Percentiles rank a stretch among this genome's conserved stretches.
These are phyloP conservation scores for Philopotamus ludificatus DNA, from an alignment of 1,140 invertebrate species.

Conservation along the genomic window DNA sequence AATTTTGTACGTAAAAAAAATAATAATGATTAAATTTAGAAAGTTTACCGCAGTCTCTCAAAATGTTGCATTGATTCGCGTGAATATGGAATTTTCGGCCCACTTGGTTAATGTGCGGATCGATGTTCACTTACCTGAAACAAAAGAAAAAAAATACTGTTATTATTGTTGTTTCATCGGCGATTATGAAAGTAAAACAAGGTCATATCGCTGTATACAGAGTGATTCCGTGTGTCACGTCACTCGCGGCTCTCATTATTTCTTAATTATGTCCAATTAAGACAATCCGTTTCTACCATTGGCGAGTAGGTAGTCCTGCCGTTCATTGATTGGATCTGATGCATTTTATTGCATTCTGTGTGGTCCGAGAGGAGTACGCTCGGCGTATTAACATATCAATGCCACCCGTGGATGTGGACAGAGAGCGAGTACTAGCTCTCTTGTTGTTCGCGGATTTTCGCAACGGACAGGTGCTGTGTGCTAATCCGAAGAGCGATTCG, in stretches of 20 bases:
- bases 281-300: background rate
- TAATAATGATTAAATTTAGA: no score
- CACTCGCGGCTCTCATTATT: no score
- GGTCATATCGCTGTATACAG: background rate
- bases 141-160: slow-evolving; percentile 13
- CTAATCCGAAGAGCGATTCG: no score
- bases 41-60: no score
- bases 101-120: slow-evolving; percentile 19
- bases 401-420: no score
- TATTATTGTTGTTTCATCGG: background rate
- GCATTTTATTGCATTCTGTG: slow-evolving; percentile 23
- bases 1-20: no score
- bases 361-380: slow-evolving; percentile 2
- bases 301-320: background rate
- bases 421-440: no score
- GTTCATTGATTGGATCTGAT: slow-evolving; percentile 20
- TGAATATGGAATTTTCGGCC: slow-evolving; percentile 13
- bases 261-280: background rate
- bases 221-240: no score
- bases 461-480: no score
- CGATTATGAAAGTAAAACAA: background rate
- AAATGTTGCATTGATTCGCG: no score
- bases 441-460: no score
- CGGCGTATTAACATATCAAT: slow-evolving; percentile 1
- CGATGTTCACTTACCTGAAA: slow-evolving; percentile 29